Evolutionary conservation across 1,140 invertebrate genomes (phyloP).

Genomic region (Drosophila serrata): DNA sequence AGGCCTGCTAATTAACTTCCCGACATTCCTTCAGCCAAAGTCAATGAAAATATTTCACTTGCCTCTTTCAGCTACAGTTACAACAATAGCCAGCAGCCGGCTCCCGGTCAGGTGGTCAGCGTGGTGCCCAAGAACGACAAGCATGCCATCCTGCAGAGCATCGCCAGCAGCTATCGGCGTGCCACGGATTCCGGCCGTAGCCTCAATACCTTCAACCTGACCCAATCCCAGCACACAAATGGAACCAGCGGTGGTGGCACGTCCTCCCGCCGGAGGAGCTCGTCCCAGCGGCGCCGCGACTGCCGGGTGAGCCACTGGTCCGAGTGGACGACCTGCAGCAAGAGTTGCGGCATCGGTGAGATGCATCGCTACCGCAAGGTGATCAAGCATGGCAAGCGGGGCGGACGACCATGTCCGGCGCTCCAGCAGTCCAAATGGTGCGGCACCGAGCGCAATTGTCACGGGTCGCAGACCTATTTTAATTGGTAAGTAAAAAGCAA

Average conservation of each 20-base stretch:
- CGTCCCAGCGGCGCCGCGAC: constrained; percentile 86
- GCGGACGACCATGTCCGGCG: constrained; percentile 92
- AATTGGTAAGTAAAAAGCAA: constrained; percentile 78
- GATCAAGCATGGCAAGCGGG: constrained; percentile 90
- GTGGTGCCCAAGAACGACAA: constrained; percentile 89
- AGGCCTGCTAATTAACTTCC: not conserved
- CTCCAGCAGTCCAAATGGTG: constrained; percentile 95
- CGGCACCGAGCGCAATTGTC: constrained; percentile 90
- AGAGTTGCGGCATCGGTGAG: constrained; percentile 94
- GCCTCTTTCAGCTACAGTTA: constrained; percentile 32
- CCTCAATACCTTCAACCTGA: constrained; percentile 29
- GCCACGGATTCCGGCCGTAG: constrained; percentile 42
- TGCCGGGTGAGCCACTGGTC: constrained; percentile 95
- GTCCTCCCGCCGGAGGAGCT: constrained; percentile 81
- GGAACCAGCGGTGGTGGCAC: not conserved
- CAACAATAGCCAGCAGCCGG: constrained; percentile 62
- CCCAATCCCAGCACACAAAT: constrained; percentile 12
- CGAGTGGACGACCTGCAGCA: constrained; percentile 93
- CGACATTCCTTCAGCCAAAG: not conserved
- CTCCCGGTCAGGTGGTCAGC: constrained; percentile 73
- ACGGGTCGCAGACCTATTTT: constrained; percentile 85
- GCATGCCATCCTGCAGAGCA: constrained; percentile 90
- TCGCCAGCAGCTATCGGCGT: constrained; percentile 86
- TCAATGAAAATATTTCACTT: constrained; percentile 9
- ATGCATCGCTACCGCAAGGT: constrained; percentile 92